These are phyloP conservation scores for Oikopleura dioica DNA, from an alignment of 23 tunicate species.

Conservation along the genomic window DNA sequence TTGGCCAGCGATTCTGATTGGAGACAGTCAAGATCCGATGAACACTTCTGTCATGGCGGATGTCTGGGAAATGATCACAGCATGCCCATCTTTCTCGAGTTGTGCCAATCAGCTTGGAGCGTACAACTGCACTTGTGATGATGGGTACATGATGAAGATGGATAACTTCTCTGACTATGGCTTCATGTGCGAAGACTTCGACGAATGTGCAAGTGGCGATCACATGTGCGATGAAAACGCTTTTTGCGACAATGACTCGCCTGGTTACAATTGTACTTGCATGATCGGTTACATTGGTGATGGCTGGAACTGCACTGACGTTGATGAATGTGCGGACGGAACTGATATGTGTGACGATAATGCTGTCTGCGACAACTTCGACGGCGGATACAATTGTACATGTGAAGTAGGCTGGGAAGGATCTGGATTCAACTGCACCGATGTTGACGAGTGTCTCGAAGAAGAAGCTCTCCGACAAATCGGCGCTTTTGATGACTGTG, in stretches of 20 bases:
- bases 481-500: not conserved
- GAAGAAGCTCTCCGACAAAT: too few species aligned
- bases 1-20: too few species aligned
- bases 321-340: not conserved
- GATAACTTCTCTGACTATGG: too few species aligned
- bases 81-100: not conserved
- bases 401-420: not conserved
- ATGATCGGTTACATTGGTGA: not conserved
- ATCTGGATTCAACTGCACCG: not conserved
- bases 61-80: not conserved
- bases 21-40: too few species aligned
- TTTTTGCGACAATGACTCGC: not conserved
- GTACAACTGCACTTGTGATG: not conserved
- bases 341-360: not conserved
- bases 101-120: not conserved
- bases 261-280: conserved; percentile 7
- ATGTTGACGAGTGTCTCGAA: not conserved
- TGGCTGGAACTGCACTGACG: not conserved
- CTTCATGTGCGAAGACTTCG: not conserved
- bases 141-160: not conserved
- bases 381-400: not conserved
- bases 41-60: not conserved
- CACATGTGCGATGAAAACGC: not conserved
- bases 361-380: not conserved
- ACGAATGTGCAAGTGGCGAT: not conserved